phyloP scores from a whole-genome alignment of 1,140 invertebrate genomes.

The Drosophila teissieri region DNA sequence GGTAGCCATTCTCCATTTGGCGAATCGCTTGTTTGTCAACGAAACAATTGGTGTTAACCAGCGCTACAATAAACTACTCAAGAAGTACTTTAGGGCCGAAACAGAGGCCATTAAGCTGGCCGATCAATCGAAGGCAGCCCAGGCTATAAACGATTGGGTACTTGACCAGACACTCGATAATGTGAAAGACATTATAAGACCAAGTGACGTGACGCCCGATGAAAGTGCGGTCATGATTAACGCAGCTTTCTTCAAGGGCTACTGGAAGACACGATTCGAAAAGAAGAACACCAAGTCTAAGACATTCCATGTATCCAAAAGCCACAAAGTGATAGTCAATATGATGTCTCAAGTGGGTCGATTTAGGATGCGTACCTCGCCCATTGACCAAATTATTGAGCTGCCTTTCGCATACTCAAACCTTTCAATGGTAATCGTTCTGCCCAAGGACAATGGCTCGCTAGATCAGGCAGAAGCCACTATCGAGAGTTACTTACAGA shows the following conservation, averaged over 20 bases:
- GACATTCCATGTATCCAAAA: neutral
- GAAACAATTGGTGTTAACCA: neutral
- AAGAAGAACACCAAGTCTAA: neutral
- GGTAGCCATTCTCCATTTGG: neutral
- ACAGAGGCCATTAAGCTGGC: neutral
- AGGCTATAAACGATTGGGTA: neutral
- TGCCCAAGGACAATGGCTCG: neutral
- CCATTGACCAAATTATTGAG: neutral
- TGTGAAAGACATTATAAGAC: neutral
- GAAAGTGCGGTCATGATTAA: neutral
- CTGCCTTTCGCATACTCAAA: neutral
- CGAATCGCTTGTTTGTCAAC: neutral
- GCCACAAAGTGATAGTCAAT: neutral
- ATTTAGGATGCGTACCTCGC: neutral
- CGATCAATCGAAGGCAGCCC: neutral
- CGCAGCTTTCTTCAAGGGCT: neutral
- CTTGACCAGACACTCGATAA: neutral
- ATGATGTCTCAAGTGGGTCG: neutral
- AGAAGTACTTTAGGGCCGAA: neutral
- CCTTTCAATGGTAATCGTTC: neutral
- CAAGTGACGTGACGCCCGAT: neutral
- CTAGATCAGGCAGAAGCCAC: neutral
- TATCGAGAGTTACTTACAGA: neutral
- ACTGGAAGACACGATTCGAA: neutral
- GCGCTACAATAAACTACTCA: neutral